phyloP scores from a whole-genome alignment of 2,797 vertebrate species.

The Spheniscus humboldti region DNA sequence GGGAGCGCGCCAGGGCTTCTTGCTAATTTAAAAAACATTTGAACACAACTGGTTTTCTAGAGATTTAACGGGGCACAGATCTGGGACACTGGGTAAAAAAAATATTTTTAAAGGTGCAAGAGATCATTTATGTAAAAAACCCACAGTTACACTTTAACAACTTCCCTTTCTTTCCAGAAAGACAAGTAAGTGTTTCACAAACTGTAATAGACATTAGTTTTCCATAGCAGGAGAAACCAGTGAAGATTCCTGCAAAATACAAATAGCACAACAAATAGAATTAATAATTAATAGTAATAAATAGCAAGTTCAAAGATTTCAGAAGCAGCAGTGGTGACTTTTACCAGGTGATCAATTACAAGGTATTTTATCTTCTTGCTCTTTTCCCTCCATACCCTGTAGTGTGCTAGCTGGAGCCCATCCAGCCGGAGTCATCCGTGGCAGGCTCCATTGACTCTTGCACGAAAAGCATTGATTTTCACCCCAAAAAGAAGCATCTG shows the following conservation, averaged over 20 bases:
- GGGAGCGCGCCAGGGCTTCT: background rate
- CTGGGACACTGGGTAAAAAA: background rate
- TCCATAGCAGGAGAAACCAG: background rate
- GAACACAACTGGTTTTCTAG: background rate
- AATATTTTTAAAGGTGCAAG: background rate
- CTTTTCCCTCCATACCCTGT: background rate
- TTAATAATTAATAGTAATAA: background rate
- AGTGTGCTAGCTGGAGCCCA: background rate
- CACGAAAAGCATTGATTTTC: background rate
- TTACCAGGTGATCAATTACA: background rate
- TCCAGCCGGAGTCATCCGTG: accelerated
- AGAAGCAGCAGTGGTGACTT: background rate
- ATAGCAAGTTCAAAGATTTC: background rate
- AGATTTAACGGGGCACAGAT: background rate
- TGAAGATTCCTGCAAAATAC: background rate
- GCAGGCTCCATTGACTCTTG: background rate
- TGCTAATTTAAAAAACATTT: background rate
- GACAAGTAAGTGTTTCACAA: background rate
- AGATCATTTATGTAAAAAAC: background rate
- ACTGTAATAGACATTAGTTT: background rate
- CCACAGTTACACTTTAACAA: background rate
- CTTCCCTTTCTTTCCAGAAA: background rate
- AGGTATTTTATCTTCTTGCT: background rate
- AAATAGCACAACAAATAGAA: background rate
- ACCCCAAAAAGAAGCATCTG: background rate